Base-by-base conservation (phyloP, 2,113 vertebrate genomes). In the Dascyllus trimaculatus region DNA sequence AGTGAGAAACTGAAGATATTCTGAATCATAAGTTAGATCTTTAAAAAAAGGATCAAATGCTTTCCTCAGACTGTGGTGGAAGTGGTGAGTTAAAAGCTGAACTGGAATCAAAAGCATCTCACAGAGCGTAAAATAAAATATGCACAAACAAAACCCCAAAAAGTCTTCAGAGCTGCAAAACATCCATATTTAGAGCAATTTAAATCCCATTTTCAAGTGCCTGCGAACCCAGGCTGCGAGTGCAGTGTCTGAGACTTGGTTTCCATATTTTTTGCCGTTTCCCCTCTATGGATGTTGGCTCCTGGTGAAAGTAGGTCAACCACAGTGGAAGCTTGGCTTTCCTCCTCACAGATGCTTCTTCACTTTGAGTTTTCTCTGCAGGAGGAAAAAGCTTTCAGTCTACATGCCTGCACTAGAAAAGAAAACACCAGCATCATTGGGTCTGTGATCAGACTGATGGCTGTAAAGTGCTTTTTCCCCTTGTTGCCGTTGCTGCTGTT, bases 271-370 rank as follows among this genome's bases (percentile, higher is more conserved):
- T 70, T 22, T 46, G 21, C 46, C 49, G 35, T 58, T 67, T 56
- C 74, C 75, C 19, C 22, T 58, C 67, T 19, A 11, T 35, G 63
- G 59, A 71, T 74, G 40, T 59, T 78, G 80, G 72, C 82, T 85
- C 26, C 8, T 45, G 38, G 64, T 45, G 73, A 88, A 88, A 88
- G 86, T 88, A 81, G 86, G 86, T 88, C 83, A 32, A 83, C 83
- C 86, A 56, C 77, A 80, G 76, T 78, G 83, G 68, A 85, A 77
- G 82, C 69, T 80, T 80, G 79, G 82, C 82, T 77, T 67, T 68
- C 21, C 80, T 66, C 63, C 64, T 75, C 71, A 46, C 21, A 70
- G 62, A 77, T 48, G n/a, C 48, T 71, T 75, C 74, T 71, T 81
- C 81, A 52, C 75, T 73, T 81, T 78, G 48, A 60, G 48, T 71